Evolutionary conservation across 2,888 invertebrate species (phyloP), one percentile per base, ranked within the genome.

Genomic region (Glyphotaelius pellucidus): DNA sequence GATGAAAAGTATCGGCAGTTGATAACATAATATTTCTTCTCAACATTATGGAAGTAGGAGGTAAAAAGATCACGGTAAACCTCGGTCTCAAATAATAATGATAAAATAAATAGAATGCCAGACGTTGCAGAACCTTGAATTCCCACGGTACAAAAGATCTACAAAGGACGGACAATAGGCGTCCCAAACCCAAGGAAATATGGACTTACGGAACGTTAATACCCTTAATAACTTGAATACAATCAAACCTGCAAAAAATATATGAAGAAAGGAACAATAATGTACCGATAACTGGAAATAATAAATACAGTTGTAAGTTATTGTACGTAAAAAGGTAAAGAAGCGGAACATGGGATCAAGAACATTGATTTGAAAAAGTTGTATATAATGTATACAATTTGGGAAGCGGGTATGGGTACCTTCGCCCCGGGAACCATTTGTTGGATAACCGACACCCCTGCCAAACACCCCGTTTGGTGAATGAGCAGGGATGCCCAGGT

Each of bases 61-160:
- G 67, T 67, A 67, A 67, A 67, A 67, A 67, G 67, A 67, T 67
- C 67, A 67, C 67, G 25, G 67, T 67, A 67, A 67, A 67, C 9
- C 25, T n/a, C 1, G 67, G 25, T 67, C 67, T 67, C 67, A 67
- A 67, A 67, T 67, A 67, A 67, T 67, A 67, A 67, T 67, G n/a
- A 67, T 67, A 67, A 67, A 67, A 67, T 67, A 67, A 67, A 67
- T 67, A 67, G 25, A 67, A 67, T n/a, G 9, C 67, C 25, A 67
- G n/a, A n/a, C 1, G 67, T n/a, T n/a, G n/a, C 25, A 67, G 67
- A 25, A 67, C 67, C 25, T 67, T 32, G 31, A 52, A 47, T 91
- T 91, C 91, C 88, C 91, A 91, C 91, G 91, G 11, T 91, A 52
- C 80, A 87, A 87, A 91, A 90, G 80, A 88, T 14, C 30, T 31